Evolutionary conservation across 2,888 invertebrate genomes (phyloP), one percentile per base, ranked within the genome.

Genomic region (Megamerina dolium): DNA sequence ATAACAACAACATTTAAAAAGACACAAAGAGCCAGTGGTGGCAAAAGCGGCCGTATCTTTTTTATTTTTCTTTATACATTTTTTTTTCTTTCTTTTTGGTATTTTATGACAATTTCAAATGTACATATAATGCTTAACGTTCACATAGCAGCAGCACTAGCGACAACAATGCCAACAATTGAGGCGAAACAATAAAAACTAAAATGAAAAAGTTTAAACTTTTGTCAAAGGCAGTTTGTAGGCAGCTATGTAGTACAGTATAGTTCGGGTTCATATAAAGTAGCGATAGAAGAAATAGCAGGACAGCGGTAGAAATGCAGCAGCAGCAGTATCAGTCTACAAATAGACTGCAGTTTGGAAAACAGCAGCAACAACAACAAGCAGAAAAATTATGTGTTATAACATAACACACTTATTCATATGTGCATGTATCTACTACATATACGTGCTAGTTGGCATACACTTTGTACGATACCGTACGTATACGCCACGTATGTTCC

Each of bases 21-120:
- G n/a, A n/a, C n/a, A n/a, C n/a, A n/a, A n/a, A n/a, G n/a, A n/a
- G 13, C 27, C 10, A 27, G 27, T 13, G 3, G 27, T 10, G 13
- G 5, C 27, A 27, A 10, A 27, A 27, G 13, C 12, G 13, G 27
- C 3, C 10, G 27, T 27, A 13, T 27, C 13, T 27, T 29, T n/a
- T 4, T n/a, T 18, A 2, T n/a, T 18, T 27, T 9, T 16, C 19
- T 3, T 6, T 13, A 6, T 18, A 2, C 2, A 8, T 3, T 16
- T 14, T n/a, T n/a, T n/a, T n/a, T n/a, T n/a, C n/a, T n/a, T n/a
- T n/a, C n/a, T n/a, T n/a, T n/a, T n/a, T n/a, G n/a, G 44, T 49
- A 49, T 46, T 54, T 50, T 50, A 45, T 48, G 52, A 52, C 54
- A 54, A 51, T 55, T 48, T 42, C 34, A 36, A 26, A 23, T 16